phyloP scores from a whole-genome alignment of 1,140 invertebrate genomes.

The Temnothorax longispinosus region DNA sequence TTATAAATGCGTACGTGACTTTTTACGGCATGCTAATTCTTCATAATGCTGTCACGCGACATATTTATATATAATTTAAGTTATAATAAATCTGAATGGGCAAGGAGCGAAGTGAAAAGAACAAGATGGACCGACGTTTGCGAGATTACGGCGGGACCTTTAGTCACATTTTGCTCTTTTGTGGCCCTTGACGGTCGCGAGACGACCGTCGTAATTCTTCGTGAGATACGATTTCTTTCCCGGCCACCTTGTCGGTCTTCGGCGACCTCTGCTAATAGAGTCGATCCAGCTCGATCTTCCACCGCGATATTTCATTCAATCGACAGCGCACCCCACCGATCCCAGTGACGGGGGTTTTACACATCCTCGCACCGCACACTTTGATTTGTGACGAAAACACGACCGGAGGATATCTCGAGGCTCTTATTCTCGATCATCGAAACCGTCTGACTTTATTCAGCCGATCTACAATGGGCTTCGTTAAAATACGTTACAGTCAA shows the following conservation, averaged over 20 bases:
- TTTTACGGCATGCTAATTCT: not conserved
- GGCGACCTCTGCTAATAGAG: constrained; percentile 21
- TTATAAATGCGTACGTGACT: not conserved
- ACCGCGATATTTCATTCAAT: constrained; percentile 35
- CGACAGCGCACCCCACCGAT: not conserved
- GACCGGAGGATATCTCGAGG: not conserved
- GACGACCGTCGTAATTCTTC: constrained; percentile 22
- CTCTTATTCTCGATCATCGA: constrained; percentile 28
- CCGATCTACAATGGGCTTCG: constrained; percentile 53
- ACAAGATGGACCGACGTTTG: not conserved
- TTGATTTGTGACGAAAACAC: constrained; percentile 36
- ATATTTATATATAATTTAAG: not conserved
- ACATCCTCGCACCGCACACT: not conserved
- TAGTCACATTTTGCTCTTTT: constrained; percentile 23
- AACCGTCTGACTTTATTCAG: constrained; percentile 25
- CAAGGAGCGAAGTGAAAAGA: not conserved
- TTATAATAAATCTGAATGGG: not conserved
- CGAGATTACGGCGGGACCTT: not conserved
- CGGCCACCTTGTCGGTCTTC: not conserved
- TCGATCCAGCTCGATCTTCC: constrained; percentile 2
- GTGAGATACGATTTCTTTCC: constrained; percentile 23
- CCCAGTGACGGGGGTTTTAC: not conserved
- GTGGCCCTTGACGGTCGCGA: not conserved
- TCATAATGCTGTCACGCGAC: not conserved
- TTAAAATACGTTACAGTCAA: constrained; percentile 49